phyloP scores from a whole-genome alignment of 2,113 vertebrate genomes.

The Pteronura brasiliensis region DNA sequence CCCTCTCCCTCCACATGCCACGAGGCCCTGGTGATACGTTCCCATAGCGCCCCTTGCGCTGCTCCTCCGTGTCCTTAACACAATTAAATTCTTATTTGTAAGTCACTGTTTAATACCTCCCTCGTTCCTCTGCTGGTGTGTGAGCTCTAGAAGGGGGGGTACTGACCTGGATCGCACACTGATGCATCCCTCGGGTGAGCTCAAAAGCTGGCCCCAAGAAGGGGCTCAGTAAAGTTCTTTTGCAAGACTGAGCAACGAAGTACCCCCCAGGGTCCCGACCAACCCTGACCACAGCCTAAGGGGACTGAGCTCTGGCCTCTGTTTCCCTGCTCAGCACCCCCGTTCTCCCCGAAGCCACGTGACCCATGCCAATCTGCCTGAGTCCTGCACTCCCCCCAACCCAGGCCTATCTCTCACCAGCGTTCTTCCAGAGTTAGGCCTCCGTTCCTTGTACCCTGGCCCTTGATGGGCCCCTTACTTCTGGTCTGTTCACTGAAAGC shows the following conservation, averaged over 20 bases:
- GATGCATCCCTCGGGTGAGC: background rate
- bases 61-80: background rate
- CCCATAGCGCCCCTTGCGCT: accelerated
- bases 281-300: background rate
- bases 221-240: background rate
- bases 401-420: background rate
- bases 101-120: background rate
- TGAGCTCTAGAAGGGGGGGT: background rate
- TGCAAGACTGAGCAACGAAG: background rate
- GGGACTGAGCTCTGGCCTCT: background rate
- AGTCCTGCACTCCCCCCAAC: too few relatives aligned
- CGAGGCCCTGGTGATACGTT: accelerated
- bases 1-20: background rate
- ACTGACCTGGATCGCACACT: background rate
- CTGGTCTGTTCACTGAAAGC: background rate
- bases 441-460: background rate
- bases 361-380: background rate
- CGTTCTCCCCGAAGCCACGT: background rate
- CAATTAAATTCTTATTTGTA: background rate
- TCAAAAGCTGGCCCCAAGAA: background rate
- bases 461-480: background rate
- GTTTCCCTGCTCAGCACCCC: background rate
- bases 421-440: background rate
- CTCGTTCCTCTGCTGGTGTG: background rate
- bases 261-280: background rate